These are phyloP conservation scores for Nesoenas mayeri DNA, from an alignment of 2,113 vertebrate species.

Conservation along the genomic window DNA sequence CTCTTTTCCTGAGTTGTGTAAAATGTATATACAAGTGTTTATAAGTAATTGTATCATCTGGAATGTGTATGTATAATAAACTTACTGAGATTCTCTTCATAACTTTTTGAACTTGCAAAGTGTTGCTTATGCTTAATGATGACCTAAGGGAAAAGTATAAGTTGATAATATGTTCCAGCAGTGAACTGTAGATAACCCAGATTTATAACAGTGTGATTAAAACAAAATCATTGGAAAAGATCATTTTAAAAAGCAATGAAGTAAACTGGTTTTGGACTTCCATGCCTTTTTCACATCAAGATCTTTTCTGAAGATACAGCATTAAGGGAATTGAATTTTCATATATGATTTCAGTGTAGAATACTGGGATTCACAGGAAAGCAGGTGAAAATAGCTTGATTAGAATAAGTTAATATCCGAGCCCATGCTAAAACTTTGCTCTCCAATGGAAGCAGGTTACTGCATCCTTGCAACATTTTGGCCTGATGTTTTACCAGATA, in stretches of 20 bases:
- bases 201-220: background rate
- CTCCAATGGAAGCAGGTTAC: background rate
- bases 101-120: background rate
- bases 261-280: background rate
- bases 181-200: background rate
- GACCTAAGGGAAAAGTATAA: background rate
- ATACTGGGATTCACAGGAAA: background rate
- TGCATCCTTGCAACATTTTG: background rate
- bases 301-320: background rate
- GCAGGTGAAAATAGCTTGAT: background rate
- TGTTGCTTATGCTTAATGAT: background rate
- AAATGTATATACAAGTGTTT: slow-evolving; percentile 8
- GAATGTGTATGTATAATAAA: slow-evolving; percentile 27
- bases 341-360: background rate
- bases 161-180: background rate
- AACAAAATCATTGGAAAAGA: background rate
- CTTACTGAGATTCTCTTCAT: background rate
- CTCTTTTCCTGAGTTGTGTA: background rate
- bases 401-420: background rate
- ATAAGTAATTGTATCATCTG: background rate
- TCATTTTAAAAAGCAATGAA: background rate
- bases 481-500: background rate
- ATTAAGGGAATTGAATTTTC: slow-evolving; percentile 9
- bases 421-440: background rate
- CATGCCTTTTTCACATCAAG: background rate